phyloP scores from a whole-genome alignment of 2,113 vertebrate genomes.

The Nematolebias whitei region DNA sequence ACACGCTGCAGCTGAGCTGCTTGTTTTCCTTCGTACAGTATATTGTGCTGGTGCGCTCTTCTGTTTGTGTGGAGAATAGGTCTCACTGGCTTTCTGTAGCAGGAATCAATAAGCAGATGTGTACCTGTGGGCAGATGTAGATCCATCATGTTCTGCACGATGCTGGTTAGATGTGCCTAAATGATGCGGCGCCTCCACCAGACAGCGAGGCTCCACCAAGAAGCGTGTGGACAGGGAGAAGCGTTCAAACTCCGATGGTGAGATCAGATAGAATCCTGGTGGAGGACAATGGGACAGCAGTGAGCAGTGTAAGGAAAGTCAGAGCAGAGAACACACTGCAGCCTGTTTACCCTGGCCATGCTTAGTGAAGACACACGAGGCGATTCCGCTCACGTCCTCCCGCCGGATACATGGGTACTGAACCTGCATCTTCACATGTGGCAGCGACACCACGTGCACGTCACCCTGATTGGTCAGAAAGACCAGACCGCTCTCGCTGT shows the following conservation, averaged over 20 bases:
- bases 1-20: no score
- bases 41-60: no score
- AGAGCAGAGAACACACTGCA: background rate
- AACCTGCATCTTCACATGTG: conserved; percentile 91
- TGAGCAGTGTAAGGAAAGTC: background rate
- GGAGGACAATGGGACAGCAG: background rate
- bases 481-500: conserved; percentile 88
- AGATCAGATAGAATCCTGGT: conserved; percentile 96
- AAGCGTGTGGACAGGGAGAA: conserved; percentile 93
- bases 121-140: conserved; percentile 77
- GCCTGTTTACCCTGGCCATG: conserved; percentile 87
- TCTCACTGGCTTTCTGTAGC: no score
- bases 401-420: conserved; percentile 93
- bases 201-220: conserved; percentile 89
- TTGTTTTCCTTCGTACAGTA: no score
- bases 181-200: conserved; percentile 80
- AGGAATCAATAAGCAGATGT: background rate
- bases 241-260: conserved; percentile 95
- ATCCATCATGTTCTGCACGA: conserved; percentile 65
- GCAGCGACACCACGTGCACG: conserved; percentile 91
- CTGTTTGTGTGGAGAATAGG: no score
- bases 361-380: conserved; percentile 97
- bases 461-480: conserved; percentile 96
- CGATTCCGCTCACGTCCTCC: conserved; percentile 96
- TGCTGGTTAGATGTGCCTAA: conserved; percentile 49